Conservation (phyloP, 92 coral and sea anemone genomes). For the Paramuricea clavata region DNA sequence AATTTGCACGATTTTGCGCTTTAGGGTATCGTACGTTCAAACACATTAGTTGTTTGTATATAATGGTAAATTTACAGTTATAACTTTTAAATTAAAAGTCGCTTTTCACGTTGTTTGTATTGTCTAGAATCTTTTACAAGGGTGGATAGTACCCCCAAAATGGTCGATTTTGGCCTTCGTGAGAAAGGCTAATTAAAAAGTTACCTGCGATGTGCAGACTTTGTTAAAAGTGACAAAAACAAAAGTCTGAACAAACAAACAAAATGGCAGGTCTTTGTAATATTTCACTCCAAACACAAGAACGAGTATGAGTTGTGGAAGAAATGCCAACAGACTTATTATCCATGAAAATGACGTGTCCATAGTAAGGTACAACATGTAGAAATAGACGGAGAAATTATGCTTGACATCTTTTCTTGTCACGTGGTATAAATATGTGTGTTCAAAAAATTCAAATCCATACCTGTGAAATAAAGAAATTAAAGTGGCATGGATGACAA, state of each 20-base stretch:
- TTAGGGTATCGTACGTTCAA: too few relatives aligned
- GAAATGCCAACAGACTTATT: conserved; percentile 83
- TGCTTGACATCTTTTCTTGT: conserved; percentile 96
- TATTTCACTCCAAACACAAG: conserved; percentile 80
- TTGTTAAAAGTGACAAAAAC: conserved; percentile 98
- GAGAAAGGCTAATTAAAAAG: too few relatives aligned
- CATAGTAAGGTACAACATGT: conserved; percentile 90
- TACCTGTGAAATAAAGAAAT: conserved; percentile 68
- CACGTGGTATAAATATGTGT: conserved; percentile 93
- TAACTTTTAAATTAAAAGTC: too few relatives aligned
- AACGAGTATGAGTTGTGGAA: conserved; percentile 86
- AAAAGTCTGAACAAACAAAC: conserved; percentile 97
- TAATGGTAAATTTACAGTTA: too few relatives aligned
- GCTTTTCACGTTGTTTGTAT: too few relatives aligned
- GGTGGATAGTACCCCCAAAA: too few relatives aligned
- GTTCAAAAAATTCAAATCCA: conserved; percentile 95
- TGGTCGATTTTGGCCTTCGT: too few relatives aligned
- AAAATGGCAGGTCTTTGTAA: conserved; percentile 83
- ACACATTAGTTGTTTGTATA: background rate
- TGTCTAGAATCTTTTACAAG: too few relatives aligned
- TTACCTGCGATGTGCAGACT: conserved; percentile 99
- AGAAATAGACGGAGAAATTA: conserved; percentile 97
- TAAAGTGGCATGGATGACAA: too few relatives aligned
- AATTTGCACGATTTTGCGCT: too few relatives aligned
- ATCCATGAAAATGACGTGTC: conserved; percentile 76